Evolutionary conservation across 2,888 invertebrate species (phyloP).

Genomic region (Chaetogeoica ovagalla): DNA sequence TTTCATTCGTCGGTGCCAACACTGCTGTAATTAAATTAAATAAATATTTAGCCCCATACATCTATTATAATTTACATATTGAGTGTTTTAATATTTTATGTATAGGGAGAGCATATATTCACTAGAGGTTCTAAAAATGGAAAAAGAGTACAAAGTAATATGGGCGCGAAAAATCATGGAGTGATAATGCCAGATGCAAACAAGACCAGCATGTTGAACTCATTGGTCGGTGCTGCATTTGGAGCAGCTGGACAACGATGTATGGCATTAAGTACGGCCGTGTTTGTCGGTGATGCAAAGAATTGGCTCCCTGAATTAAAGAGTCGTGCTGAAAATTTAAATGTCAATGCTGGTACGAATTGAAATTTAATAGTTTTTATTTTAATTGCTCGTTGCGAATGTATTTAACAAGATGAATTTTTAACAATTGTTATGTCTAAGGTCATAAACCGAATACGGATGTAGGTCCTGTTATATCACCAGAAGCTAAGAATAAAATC

Average conservation of each 20-base stretch:
- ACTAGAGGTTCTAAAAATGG: conserved; percentile 81
- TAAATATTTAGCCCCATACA: conserved; percentile 5
- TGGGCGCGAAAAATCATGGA: conserved; percentile 99
- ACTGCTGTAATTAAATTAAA: conserved; percentile 69
- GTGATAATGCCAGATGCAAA: conserved; percentile 96
- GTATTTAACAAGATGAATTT: background rate
- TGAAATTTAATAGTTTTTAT: conserved; percentile 11
- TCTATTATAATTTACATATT: background rate
- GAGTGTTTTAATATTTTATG: background rate
- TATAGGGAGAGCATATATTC: conserved; percentile 89
- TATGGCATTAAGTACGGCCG: conserved; percentile 95
- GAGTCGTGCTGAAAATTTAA: conserved; percentile 76
- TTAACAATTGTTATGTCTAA: conserved; percentile 46
- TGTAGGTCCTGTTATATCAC: conserved; percentile 92
- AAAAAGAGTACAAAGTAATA: conserved; percentile 95
- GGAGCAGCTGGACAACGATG: conserved; percentile 99
- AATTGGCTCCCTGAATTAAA: conserved; percentile 94
- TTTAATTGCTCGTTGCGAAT: background rate
- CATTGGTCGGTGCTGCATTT: conserved; percentile 91
- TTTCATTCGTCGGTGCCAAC: conserved; percentile 98
- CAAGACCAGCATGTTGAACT: conserved; percentile 93
- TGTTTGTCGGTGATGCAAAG: conserved; percentile 88
- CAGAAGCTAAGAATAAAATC: conserved; percentile 84
- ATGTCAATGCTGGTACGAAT: conserved; percentile 78
- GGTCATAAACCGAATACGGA: conserved; percentile 81